Evolutionary conservation across 2,113 vertebrate genomes (phyloP).

Genomic region (Xenotilapia longispinis): DNA sequence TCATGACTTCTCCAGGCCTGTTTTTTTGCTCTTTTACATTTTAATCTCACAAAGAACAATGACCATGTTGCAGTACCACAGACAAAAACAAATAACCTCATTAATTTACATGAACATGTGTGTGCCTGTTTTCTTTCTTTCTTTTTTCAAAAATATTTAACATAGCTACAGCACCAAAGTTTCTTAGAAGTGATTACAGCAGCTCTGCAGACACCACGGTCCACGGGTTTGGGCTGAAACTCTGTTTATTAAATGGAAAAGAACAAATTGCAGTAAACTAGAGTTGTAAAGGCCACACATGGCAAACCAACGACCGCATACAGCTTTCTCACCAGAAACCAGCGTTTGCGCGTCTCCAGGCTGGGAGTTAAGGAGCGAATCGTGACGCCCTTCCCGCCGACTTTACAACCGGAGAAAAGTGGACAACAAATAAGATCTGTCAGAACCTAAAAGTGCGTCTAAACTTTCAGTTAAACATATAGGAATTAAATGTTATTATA

Average conservation of each 20-base stretch:
- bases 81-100: neutral
- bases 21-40: neutral
- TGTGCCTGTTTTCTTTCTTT: neutral
- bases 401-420: neutral
- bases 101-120: neutral
- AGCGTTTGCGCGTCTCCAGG: neutral
- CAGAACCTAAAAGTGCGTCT: neutral
- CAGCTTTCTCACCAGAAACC: neutral
- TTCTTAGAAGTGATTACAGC: neutral
- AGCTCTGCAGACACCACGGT: neutral
- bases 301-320: neutral
- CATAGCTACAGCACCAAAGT: neutral
- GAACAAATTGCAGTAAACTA: neutral
- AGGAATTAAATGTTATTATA: neutral
- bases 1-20: neutral
- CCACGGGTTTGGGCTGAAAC: neutral
- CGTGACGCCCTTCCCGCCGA: neutral
- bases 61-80: neutral
- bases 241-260: neutral
- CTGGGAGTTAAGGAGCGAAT: neutral
- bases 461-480: neutral
- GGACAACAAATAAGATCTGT: neutral
- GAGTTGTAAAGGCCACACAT: neutral
- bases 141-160: neutral
- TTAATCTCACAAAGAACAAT: neutral